phyloP scores from a whole-genome alignment of 1,140 invertebrate species.

The Lepidurus apus region DNA sequence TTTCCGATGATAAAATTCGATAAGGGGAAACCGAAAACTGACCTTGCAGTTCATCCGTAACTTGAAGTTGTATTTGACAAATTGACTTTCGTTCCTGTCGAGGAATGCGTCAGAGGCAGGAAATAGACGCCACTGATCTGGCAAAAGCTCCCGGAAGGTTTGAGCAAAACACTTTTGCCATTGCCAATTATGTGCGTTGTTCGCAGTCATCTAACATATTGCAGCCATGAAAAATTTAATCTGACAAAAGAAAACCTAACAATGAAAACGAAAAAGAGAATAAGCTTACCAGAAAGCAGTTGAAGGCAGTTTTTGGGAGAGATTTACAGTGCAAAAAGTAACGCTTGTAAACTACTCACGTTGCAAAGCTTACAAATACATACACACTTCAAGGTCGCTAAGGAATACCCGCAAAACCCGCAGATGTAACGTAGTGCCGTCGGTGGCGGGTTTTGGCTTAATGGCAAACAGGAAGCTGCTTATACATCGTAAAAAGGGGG shows the following conservation, averaged over 20 bases:
- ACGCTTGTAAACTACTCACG: no score
- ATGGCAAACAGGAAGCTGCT: neutral
- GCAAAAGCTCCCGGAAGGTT: neutral
- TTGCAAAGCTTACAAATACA: no score
- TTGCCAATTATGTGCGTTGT: neutral
- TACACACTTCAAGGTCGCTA: no score
- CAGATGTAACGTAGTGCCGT: neutral
- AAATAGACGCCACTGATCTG: conserved; percentile 7
- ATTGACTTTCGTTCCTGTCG: neutral
- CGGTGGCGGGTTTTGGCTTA: neutral
- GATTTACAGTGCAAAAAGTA: no score
- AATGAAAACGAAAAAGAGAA: no score
- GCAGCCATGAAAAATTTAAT: neutral
- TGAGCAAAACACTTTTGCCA: neutral
- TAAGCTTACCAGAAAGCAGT: no score
- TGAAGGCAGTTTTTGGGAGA: no score
- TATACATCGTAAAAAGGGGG: neutral
- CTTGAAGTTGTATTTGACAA: conserved; percentile 6
- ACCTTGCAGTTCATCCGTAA: neutral
- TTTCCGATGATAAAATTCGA: neutral
- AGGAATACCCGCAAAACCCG: neutral
- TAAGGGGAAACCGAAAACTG: neutral
- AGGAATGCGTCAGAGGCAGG: neutral
- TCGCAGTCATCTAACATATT: neutral
- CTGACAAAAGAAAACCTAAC: neutral